Conservation (phyloP, 2,797 vertebrate species). For the Vultur gryphus region DNA sequence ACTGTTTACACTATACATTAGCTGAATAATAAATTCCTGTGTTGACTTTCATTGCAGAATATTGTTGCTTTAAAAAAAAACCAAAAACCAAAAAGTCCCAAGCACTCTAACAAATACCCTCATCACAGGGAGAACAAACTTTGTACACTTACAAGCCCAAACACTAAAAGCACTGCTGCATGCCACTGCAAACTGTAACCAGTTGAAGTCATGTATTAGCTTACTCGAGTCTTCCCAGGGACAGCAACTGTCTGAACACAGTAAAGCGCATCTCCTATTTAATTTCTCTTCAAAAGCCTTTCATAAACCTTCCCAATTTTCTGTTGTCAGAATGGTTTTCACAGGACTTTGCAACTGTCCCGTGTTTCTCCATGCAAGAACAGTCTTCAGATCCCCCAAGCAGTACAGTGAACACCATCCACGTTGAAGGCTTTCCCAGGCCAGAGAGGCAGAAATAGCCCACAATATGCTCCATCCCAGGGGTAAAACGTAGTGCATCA, state of each 20-base stretch:
- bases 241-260: not conserved
- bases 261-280: not conserved
- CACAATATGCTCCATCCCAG: not conserved
- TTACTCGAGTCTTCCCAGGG: not conserved
- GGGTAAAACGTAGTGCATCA: not conserved
- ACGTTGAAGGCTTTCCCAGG: not conserved
- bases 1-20: not conserved
- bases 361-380: not conserved
- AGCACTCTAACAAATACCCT: not conserved
- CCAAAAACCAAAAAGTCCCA: not conserved
- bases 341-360: not conserved
- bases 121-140: not conserved
- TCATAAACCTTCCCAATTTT: not conserved
- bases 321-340: not conserved
- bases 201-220: not conserved
- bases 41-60: not conserved
- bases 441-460: not conserved
- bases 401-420: not conserved
- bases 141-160: not conserved
- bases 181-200: not conserved
- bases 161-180: not conserved
- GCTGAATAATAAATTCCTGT: fast-evolving
- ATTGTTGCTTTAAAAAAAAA: not conserved
- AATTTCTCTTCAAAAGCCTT: not conserved
- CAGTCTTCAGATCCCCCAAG: not conserved